Percentiles rank a stretch among this genome's conserved stretches.
These are phyloP conservation scores for Tadarida brasiliensis DNA, from an alignment of 2,797 vertebrate species.

Conservation along the genomic window DNA sequence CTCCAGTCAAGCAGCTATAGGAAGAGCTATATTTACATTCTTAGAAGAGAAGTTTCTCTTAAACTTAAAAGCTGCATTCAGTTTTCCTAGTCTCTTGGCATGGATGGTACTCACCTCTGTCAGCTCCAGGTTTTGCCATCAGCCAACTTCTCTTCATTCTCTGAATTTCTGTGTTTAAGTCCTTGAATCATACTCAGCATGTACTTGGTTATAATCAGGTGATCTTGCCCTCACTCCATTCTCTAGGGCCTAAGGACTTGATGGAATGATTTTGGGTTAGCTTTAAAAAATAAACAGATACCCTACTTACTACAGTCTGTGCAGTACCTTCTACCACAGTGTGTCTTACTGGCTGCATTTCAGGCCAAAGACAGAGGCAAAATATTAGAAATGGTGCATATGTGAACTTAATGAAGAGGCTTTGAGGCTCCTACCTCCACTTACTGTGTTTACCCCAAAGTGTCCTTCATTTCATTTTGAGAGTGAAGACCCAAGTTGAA, in stretches of 20 bases:
- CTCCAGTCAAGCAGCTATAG: background rate
- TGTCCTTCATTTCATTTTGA: constrained; percentile 43
- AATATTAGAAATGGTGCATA: background rate
- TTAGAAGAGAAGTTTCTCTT: constrained; percentile 44
- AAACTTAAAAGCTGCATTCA: constrained; percentile 1
- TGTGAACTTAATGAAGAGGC: background rate
- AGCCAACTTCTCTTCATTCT: constrained; percentile 1
- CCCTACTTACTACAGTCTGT: background rate
- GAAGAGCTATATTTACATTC: constrained; percentile 20
- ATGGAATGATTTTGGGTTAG: constrained; percentile 24
- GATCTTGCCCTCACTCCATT: background rate
- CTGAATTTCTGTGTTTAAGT: background rate
- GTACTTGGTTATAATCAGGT: constrained; percentile 8
- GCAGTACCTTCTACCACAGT: background rate
- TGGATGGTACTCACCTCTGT: background rate
- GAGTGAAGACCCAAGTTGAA: constrained; percentile 45
- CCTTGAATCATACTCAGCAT: background rate
- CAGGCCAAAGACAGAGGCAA: background rate
- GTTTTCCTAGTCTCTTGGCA: constrained; percentile 26
- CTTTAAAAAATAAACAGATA: constrained; percentile 41
- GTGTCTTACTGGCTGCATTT: constrained; percentile 30
- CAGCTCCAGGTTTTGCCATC: constrained; percentile 1
- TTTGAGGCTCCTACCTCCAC: background rate
- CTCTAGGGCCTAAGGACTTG: background rate
- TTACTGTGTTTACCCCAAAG: background rate